phyloP scores from a whole-genome alignment of 2,113 vertebrate species.

The Nansenia antarctica region DNA sequence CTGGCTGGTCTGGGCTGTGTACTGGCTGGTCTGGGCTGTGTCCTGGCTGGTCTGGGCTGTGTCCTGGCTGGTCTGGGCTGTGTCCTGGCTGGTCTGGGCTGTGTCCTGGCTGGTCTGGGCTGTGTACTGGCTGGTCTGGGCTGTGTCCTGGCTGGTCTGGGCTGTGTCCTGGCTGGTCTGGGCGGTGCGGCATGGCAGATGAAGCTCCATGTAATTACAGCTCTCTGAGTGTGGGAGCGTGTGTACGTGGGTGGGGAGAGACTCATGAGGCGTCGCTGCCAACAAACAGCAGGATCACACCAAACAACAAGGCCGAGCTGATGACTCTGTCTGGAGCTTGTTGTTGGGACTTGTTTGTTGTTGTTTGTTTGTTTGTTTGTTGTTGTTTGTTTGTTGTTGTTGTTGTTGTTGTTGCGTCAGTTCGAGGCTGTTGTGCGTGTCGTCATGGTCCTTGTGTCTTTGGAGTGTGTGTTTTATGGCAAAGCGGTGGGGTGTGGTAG shows the following conservation, averaged over 20 bases:
- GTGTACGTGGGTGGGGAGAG: slow-evolving; percentile 28
- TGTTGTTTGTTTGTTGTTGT: too few relatives aligned
- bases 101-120: slow-evolving; percentile 1
- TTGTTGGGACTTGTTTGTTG: too few relatives aligned
- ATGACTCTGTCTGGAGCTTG: neutral
- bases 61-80: neutral
- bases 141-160: too few relatives aligned
- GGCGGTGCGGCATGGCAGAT: slow-evolving; percentile 42
- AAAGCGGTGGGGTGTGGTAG: too few relatives aligned
- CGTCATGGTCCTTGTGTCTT: too few relatives aligned
- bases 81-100: too few relatives aligned
- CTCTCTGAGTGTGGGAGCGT: slow-evolving; percentile 38
- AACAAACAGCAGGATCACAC: neutral
- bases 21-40: slow-evolving; percentile 5
- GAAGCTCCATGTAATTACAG: slow-evolving; percentile 68
- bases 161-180: slow-evolving; percentile 1
- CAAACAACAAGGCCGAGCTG: neutral
- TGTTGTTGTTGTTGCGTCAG: too few relatives aligned
- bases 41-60: too few relatives aligned
- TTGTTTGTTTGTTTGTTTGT: neutral
- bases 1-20: neutral
- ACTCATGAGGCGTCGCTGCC: slow-evolving; percentile 48
- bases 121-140: slow-evolving; percentile 46
- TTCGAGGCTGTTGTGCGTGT: neutral
- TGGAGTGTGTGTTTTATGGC: too few relatives aligned